Evolutionary conservation across 2,797 vertebrate genomes (phyloP).

Genomic region (Crax fasciolata): DNA sequence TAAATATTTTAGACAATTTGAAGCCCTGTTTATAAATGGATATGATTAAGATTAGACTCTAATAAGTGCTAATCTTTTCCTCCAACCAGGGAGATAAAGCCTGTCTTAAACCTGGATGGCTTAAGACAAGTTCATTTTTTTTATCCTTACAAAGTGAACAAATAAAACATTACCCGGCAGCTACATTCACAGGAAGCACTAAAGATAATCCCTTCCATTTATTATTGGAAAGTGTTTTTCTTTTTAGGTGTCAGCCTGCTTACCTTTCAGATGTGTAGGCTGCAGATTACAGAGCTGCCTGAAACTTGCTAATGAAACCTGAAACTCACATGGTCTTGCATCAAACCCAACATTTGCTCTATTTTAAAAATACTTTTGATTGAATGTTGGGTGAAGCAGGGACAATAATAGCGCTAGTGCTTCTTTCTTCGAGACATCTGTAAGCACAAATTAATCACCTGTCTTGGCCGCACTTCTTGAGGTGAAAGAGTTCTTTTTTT

Average conservation of each 20-base stretch:
- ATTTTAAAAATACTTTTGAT: not conserved
- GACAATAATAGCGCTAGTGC: not conserved
- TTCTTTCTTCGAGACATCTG: not conserved
- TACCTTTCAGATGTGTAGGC: not conserved
- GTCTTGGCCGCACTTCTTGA: not conserved
- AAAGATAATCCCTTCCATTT: conserved; percentile 56
- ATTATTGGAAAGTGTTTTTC: conserved; percentile 18
- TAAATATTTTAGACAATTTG: conserved; percentile 58
- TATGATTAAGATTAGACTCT: conserved; percentile 63
- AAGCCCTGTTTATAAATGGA: conserved; percentile 62
- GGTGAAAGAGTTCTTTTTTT: not conserved
- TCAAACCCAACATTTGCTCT: not conserved
- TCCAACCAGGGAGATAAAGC: conserved; percentile 44
- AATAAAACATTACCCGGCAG: conserved; percentile 48
- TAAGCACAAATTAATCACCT: not conserved
- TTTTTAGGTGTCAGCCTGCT: not conserved
- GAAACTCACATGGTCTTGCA: not conserved
- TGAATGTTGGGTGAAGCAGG: not conserved
- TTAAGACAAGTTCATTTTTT: conserved; percentile 46
- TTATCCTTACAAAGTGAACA: conserved; percentile 43
- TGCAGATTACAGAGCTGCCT: not conserved
- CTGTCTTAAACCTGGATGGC: conserved; percentile 32
- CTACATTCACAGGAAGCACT: conserved; percentile 27
- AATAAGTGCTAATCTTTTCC: conserved; percentile 59
- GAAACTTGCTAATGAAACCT: not conserved